Base-by-base conservation (phyloP, 2,888 invertebrate species). In the Drosophila atroscutellata region DNA sequence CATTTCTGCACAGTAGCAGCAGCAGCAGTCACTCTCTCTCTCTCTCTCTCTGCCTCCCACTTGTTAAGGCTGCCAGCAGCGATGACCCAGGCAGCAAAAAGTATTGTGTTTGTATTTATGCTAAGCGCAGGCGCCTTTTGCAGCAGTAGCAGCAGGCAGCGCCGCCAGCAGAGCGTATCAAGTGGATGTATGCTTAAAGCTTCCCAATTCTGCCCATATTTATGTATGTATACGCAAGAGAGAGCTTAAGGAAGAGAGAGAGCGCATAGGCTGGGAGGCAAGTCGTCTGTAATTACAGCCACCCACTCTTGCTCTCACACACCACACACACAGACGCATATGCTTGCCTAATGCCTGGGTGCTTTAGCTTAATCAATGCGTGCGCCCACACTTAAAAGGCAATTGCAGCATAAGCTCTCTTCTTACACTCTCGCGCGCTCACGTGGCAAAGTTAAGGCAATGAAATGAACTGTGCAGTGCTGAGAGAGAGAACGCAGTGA, bases 161-260 rank as follows among this genome's bases (percentile, higher is more conserved):
- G 36, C 7, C 52, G 52, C 28, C 52, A 28, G 36, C 71, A 54
- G 56, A 65, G 57, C 51, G 42, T 45, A 68, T 45, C 49, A 54
- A 58, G 34, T 69, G 67, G 49, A 59, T 60, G 59, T 56, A 47
- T 26, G 37, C 57, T 60, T 61, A 47, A 67, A 64, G 57, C 60
- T 42, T 60, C 47, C 45, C 15, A 47, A 51, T 56, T 42, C 63
- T 26, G 61, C 59, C 54, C 58, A 67, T 87, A 81, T 85, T 83
- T 85, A 85, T 87, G 84, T 84, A 64, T 84, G 83, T 85, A 87
- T 84, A 76, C 73, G 56, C 47, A 32, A 50, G 47, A 52, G 62
- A 57, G 68, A 32, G 37, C 37, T 50, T 15, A 30, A 52, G 37
- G 13, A 55, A 51, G 56, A 54, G 0, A 26, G 57, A 58, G 57